Evolutionary conservation across 1,140 invertebrate genomes (phyloP), one percentile per base, ranked within the genome.

Genomic region (Globodera rostochiensis): DNA sequence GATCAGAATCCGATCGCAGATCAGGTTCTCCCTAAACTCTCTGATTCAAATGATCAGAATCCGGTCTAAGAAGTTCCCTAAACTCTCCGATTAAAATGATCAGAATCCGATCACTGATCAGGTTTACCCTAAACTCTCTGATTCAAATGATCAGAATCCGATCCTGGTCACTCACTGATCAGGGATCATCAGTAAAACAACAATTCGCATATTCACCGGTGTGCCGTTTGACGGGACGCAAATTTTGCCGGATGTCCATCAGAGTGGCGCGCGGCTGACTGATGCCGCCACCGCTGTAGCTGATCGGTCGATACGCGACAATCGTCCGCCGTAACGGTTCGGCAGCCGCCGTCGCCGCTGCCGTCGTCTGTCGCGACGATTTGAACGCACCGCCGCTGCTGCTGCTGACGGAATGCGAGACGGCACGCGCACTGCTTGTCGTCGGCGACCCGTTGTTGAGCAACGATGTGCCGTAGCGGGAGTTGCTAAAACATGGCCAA

Each of bases 191-290:
- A 46, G n/a, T 53, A 57, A 53, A 80, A 50, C n/a, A 79, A 6
- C 6, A 46, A 19, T 53, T 25, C 66, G 11, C 78, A 80, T 19
- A 19, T 80, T 60, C 15, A 82, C 79, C 81, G 50, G 25, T 47
- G 21, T 82, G 66, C 47, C 74, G 77, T 64, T 82, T 82, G 21
- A 82, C 80, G 25, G 81, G 81, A 11, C 80, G 66, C 47, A 82
- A 53, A 74, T 82, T 82, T 69, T 82, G 74, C 36, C 80, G 79
- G 25, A 82, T 57, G 78, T 82, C 80, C 8, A 82, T 19, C 25
- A 82, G 36, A n/a, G 79, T 53, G 25, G 73, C 47, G 19, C 79
- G 76, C 73, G 79, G 50, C 4, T 73, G 79, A n/a, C 36, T 80
- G 69, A 71, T 71, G 69, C 69, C 36, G 15, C 50, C 50, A 45